Evolutionary conservation across 2,113 vertebrate species (phyloP).

Genomic region (Megaceryle torquata): DNA sequence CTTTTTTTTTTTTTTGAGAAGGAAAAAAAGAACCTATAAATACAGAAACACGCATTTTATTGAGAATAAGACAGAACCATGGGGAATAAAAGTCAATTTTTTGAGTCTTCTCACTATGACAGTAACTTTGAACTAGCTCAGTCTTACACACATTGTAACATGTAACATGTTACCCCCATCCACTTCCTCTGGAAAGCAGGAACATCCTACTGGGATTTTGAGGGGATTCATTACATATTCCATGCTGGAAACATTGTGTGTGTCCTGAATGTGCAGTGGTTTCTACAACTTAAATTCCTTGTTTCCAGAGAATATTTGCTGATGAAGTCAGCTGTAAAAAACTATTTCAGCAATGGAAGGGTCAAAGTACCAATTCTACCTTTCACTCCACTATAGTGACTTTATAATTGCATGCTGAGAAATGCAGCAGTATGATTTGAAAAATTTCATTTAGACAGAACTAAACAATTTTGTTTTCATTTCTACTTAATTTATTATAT

Average conservation of each 20-base stretch:
- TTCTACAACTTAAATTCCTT: not conserved
- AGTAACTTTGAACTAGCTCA: not conserved
- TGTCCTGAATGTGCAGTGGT: rapidly evolving
- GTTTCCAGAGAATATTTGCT: not conserved
- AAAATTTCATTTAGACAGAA: not conserved
- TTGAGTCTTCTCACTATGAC: not conserved
- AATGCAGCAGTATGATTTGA: not conserved
- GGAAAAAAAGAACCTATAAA: not conserved
- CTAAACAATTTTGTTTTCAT: not conserved
- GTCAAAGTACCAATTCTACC: not conserved
- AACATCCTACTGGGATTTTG: not conserved
- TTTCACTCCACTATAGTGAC: not conserved
- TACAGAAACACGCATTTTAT: not conserved
- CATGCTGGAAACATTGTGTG: not conserved
- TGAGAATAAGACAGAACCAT: not conserved
- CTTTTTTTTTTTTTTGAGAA: not conserved
- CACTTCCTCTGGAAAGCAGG: not conserved
- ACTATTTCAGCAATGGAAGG: not conserved
- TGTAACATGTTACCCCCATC: not conserved
- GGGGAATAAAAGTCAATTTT: not conserved
- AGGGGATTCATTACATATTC: not conserved
- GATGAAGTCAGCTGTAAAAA: not conserved
- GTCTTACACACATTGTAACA: not conserved
- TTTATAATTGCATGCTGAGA: not conserved
- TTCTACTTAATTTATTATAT: not conserved